Percentiles rank a stretch among this genome's conserved stretches.
Conservation (phyloP, 2,888 invertebrate genomes). For the Deroplatys truncata region DNA sequence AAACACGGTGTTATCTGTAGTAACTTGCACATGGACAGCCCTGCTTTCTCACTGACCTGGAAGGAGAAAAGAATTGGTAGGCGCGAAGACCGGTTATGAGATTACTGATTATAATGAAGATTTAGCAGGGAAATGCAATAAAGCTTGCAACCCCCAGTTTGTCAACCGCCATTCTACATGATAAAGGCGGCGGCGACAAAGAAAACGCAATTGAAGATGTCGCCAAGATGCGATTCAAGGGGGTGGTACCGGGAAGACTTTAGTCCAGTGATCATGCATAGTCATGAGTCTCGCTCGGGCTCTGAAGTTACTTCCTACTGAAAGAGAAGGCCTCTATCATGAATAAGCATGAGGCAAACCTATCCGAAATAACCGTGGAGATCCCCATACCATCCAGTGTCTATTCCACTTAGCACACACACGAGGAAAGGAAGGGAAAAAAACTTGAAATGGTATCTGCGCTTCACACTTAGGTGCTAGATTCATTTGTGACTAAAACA, state of each 20-base stretch:
- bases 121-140: neutral
- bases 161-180: neutral
- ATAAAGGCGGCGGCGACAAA: neutral
- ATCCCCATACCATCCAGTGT: too few relatives aligned
- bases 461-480: too few relatives aligned
- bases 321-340: neutral
- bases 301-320: neutral
- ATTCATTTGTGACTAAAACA: too few relatives aligned
- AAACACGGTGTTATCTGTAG: too few relatives aligned
- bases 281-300: neutral
- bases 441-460: too few relatives aligned
- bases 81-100: neutral
- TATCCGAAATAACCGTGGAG: neutral
- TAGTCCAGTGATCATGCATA: conserved; percentile 9
- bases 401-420: too few relatives aligned
- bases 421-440: too few relatives aligned
- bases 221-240: neutral
- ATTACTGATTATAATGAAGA: neutral
- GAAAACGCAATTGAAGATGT: neutral
- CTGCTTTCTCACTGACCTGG: neutral
- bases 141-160: neutral
- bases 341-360: neutral
- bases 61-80: neutral
- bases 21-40: too few relatives aligned
- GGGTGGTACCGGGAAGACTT: neutral